Conservation (phyloP, 2,888 invertebrate genomes). For the Norana najaformis region DNA sequence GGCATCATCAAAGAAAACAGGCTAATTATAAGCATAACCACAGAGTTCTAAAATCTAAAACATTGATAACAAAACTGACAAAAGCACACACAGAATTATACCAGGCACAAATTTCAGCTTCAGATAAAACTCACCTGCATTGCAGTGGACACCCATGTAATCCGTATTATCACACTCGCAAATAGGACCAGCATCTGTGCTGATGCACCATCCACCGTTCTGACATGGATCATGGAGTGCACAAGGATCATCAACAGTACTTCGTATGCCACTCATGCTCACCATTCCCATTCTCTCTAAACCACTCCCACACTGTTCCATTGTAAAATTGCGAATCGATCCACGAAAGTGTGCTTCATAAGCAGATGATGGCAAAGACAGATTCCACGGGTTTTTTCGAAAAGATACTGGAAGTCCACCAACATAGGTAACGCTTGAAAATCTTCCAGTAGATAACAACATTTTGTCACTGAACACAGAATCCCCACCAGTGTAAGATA, state of each 20-base stretch:
- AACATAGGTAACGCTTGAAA: neutral
- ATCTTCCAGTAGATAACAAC: neutral
- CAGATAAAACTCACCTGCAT: conserved; percentile 21
- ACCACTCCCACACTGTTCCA: conserved; percentile 18
- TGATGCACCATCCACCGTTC: conserved; percentile 29
- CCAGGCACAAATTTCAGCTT: neutral
- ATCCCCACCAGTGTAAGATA: neutral
- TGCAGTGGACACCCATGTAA: conserved; percentile 40
- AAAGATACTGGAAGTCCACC: conserved; percentile 17
- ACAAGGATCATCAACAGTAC: conserved; percentile 23
- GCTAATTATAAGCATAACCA: neutral
- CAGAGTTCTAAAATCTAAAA: neutral
- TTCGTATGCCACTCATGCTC: conserved; percentile 21
- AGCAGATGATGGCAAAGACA: conserved; percentile 1
- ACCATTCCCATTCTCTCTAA: neutral
- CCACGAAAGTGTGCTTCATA: conserved; percentile 9
- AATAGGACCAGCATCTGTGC: conserved; percentile 20
- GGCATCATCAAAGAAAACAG: neutral
- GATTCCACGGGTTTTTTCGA: neutral
- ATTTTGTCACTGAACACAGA: neutral
- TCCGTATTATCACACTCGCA: conserved; percentile 26
- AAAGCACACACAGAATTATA: neutral
- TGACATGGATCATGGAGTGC: conserved; percentile 22
- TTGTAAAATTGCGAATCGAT: neutral
- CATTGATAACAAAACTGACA: neutral